These are phyloP conservation scores for Pseudoatta argentina DNA, from an alignment of 1,140 invertebrate species.

Conservation along the genomic window DNA sequence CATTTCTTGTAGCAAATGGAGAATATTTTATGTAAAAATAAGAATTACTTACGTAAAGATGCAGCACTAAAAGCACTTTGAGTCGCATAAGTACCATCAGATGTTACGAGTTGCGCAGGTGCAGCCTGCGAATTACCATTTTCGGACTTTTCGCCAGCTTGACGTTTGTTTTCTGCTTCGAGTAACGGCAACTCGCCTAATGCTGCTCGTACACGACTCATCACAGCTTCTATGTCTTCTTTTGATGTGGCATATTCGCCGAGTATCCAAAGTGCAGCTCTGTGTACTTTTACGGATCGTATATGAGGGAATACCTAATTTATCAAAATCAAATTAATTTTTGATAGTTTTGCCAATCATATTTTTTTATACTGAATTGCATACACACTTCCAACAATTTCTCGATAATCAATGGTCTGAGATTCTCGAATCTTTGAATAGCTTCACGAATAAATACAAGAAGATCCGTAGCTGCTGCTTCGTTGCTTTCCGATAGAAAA, in stretches of 20 bases:
- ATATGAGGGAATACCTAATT: constrained; percentile 91
- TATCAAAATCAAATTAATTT: constrained; percentile 36
- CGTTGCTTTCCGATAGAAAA: constrained; percentile 97
- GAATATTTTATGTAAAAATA: background rate
- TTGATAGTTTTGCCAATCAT: background rate
- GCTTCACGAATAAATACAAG: constrained; percentile 98
- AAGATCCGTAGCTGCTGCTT: constrained; percentile 97
- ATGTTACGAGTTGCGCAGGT: constrained; percentile 93
- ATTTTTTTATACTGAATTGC: too few species aligned
- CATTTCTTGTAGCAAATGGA: too few species aligned
- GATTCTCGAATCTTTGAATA: constrained; percentile 95
- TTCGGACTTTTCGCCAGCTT: constrained; percentile 89
- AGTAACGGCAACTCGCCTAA: constrained; percentile 96
- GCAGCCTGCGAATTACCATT: constrained; percentile 83
- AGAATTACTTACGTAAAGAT: constrained; percentile 70
- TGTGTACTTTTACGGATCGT: constrained; percentile 94
- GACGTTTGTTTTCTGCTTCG: constrained; percentile 93
- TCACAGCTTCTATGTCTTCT: constrained; percentile 93
- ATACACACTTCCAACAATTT: constrained; percentile 87
- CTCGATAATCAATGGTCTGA: constrained; percentile 92
- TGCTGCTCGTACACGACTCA: constrained; percentile 91
- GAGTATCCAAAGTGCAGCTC: constrained; percentile 98
- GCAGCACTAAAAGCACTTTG: constrained; percentile 97
- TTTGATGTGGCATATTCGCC: constrained; percentile 96
- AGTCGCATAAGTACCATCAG: constrained; percentile 99